phyloP scores from a whole-genome alignment of 2,888 invertebrate genomes.

The Chrysina gloriosa region DNA sequence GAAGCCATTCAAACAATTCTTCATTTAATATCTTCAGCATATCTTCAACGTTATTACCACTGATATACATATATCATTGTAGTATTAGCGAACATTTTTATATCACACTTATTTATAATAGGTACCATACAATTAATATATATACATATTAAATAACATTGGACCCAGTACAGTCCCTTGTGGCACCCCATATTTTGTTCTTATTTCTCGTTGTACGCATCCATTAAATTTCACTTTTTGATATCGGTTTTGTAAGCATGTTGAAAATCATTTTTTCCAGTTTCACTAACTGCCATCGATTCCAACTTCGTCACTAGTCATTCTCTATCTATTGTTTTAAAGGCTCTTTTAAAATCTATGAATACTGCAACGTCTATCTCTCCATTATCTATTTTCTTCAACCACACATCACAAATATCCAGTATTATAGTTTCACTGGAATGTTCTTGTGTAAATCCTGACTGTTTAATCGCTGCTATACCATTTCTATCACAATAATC shows the following conservation, averaged over 20 bases:
- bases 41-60: too few species aligned
- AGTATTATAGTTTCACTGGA: not conserved
- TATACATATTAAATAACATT: too few species aligned
- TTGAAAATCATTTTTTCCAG: not conserved
- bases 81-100: not conserved
- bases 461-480: not conserved
- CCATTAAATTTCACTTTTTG: too few species aligned
- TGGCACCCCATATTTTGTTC: too few species aligned
- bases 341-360: too few species aligned
- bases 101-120: not conserved
- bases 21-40: not conserved
- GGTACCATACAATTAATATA: too few species aligned
- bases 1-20: not conserved
- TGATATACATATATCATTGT: not conserved
- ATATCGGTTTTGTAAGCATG: not conserved
- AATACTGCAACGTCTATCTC: too few species aligned
- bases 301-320: not conserved
- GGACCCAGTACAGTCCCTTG: too few species aligned
- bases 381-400: too few species aligned
- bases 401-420: not conserved
- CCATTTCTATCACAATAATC: not conserved
- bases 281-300: not conserved
- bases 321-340: too few species aligned
- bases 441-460: not conserved
- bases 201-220: too few species aligned